Evolutionary conservation across 53 echinoderm and acorn worm species (phyloP).

Genomic region (Temnopleurus reevesii): DNA sequence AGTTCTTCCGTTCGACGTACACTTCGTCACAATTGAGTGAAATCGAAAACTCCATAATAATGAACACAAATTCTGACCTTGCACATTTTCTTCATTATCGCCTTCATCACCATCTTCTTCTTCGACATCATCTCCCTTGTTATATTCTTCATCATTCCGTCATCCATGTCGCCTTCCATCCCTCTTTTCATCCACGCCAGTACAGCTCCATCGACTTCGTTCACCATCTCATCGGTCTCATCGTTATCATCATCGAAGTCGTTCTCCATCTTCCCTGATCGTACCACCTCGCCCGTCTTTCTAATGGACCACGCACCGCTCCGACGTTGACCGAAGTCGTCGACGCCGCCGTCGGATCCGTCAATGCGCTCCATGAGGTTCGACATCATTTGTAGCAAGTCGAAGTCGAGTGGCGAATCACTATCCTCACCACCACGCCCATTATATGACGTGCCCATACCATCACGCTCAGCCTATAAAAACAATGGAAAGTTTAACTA

Average conservation of each 20-base stretch:
- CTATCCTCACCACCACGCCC: not conserved
- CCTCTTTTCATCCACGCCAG: not conserved
- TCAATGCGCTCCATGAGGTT: not conserved
- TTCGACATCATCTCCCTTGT: too few species aligned
- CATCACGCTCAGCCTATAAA: too few species aligned
- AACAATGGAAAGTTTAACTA: too few species aligned
- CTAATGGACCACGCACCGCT: constrained; percentile 5
- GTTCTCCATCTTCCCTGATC: not conserved
- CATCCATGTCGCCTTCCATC: not conserved
- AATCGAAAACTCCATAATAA: too few species aligned
- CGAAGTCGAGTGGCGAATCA: not conserved
- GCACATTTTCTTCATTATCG: constrained; percentile 22
- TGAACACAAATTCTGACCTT: not conserved
- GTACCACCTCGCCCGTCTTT: not conserved
- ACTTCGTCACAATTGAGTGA: too few species aligned
- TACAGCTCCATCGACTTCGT: not conserved
- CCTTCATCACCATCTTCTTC: not conserved
- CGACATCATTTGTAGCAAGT: not conserved
- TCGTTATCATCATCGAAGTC: not conserved
- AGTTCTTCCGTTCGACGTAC: too few species aligned
- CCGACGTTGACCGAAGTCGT: not conserved
- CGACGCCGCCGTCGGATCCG: not conserved
- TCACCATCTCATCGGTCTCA: not conserved
- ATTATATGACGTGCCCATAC: too few species aligned
- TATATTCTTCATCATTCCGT: too few species aligned